These are phyloP conservation scores for Drosophila seclusa DNA, from an alignment of 2,888 invertebrate species.

Conservation along the genomic window DNA sequence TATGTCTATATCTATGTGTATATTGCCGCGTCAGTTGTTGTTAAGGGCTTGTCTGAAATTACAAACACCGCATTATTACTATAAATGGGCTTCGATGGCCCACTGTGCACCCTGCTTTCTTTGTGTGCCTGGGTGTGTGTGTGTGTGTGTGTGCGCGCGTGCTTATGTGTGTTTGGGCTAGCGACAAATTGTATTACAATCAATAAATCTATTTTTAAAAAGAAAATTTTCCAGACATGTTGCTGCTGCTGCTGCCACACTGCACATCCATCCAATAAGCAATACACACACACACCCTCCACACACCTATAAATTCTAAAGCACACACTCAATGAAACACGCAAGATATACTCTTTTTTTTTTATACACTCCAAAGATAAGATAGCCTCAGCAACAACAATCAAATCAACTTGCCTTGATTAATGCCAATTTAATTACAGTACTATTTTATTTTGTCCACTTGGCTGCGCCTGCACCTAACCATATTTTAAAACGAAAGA, in stretches of 20 bases:
- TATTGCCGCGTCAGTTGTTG: constrained; percentile 5
- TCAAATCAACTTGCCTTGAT: constrained; percentile 39
- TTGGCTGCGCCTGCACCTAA: constrained; percentile 7
- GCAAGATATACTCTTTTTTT: constrained; percentile 8
- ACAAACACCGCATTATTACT: constrained; percentile 10
- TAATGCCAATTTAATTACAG: constrained; percentile 58
- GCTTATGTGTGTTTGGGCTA: constrained; percentile 17
- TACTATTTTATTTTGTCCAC: background rate
- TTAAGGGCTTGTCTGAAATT: constrained; percentile 19
- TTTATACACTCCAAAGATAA: constrained; percentile 26
- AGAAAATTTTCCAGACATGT: constrained; percentile 64
- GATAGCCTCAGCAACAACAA: constrained; percentile 28
- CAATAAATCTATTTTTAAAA: constrained; percentile 80
- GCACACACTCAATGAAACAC: background rate
- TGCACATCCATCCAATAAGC: constrained; percentile 18
- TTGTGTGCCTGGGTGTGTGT: constrained; percentile 8
- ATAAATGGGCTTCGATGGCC: constrained; percentile 8
- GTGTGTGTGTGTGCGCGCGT: constrained; percentile 5
- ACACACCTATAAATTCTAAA: constrained; percentile 1
- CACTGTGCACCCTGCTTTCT: constrained; percentile 11
- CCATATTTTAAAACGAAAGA: constrained; percentile 25
- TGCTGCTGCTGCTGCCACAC: constrained; percentile 32
- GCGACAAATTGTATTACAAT: constrained; percentile 67
- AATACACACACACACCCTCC: constrained; percentile 12
- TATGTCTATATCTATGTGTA: constrained; percentile 16